phyloP scores from a whole-genome alignment of 2,888 invertebrate genomes.

The Pyralis farinalis region DNA sequence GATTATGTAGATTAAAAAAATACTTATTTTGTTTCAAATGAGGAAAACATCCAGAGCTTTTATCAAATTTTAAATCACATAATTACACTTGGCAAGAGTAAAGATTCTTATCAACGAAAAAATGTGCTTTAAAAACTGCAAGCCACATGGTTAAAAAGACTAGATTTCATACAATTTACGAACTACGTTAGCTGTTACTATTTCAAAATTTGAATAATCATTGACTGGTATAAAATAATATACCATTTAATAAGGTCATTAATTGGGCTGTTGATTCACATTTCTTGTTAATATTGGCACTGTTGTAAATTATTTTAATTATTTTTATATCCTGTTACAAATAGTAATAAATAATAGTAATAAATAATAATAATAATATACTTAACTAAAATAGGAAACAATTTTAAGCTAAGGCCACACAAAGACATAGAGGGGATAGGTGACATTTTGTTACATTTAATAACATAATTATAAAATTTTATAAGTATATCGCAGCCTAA shows the following conservation, averaged over 20 bases:
- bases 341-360: too few species aligned
- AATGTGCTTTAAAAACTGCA: neutral
- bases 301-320: constrained; percentile 13
- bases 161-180: constrained; percentile 26
- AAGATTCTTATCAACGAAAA: too few species aligned
- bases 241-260: neutral
- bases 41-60: neutral
- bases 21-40: neutral
- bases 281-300: constrained; percentile 12
- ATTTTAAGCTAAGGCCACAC: constrained; percentile 37
- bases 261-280: neutral
- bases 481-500: too few species aligned
- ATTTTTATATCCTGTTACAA: constrained; percentile 1
- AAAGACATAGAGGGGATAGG: neutral
- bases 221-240: neutral
- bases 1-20: too few species aligned
- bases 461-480: too few species aligned
- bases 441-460: too few species aligned
- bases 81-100: constrained; percentile 6
- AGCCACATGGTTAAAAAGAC: constrained; percentile 20
- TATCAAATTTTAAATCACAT: neutral
- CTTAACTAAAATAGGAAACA: constrained; percentile 44
- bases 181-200: constrained; percentile 14
- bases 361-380: constrained; percentile 12
- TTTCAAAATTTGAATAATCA: constrained; percentile 1